Base-by-base conservation (phyloP, 2,888 invertebrate species). In the Pyrrhia umbra region DNA sequence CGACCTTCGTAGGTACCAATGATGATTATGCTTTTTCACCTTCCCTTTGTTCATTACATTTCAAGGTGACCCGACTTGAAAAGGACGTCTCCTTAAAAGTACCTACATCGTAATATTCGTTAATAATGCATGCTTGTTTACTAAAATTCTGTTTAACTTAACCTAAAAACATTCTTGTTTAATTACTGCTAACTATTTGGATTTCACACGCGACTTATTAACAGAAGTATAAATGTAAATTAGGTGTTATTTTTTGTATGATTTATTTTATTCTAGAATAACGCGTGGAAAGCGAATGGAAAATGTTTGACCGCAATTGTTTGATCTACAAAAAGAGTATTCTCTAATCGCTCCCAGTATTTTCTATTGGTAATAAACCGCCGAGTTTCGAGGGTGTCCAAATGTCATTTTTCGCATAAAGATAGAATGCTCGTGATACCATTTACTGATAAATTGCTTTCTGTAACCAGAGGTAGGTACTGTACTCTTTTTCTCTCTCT, bases 1-100 rank as follows among this genome's bases (percentile, higher is more conserved):
- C 64, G 70, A 82, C 88, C 87, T 88, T 87, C 76, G 60, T 27
- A 46, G 15, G 21, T 50, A 63, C 58, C 47, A n/a, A 3, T 34
- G 59, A 71, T 65, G 47, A 73, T 61, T 67, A 64, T 45, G 57
- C 69, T 80, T 78, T 84, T 79, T 76, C 77, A 68, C 61, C 59
- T 69, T 62, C 70, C 66, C 65, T 75, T 78, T 77, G 68, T 75
- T 61, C 55, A 45, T n/a, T 61, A 57, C 25, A 60, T 46, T 57
- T 58, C 60, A 75, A 81, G 80, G 83, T 79, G 69, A 78, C 67
- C 55, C 9, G 34, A 61, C 55, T 60, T 43, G 13, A 15, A 25
- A 51, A 23, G 45, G 46, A 64, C 58, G 58, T 39, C 1, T 16
- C 43, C 6, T 6, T 46, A 8, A 27, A 27, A 37, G 10, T 27